Evolutionary conservation across 92 coral and sea anemone species (phyloP), one percentile per base, ranked within the genome.

Genomic region (Parazoanthus atlanticus): DNA sequence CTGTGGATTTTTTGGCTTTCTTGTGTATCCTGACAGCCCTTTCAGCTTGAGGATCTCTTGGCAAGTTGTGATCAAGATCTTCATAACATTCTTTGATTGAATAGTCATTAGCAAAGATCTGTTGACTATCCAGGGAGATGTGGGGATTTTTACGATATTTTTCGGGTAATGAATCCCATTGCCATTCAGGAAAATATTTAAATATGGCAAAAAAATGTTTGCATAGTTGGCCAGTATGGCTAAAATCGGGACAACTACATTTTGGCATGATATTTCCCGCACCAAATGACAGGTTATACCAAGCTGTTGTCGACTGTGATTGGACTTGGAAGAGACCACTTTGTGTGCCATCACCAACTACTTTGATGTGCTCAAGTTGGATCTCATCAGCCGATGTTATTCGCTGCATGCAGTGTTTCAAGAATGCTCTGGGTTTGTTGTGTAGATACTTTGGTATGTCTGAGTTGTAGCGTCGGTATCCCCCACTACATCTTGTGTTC

Each of bases 191-290:
- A 79, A 47, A 80, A 32, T 91, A 79, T 17, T 82, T 75, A 46
- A 82, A 86, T 40, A 88, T 79, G 47, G 93, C 91, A 85, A 88
- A 88, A 41, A 88, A 88, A 75, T 91, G 93, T 66, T 87, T 88
- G 85, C 90, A 90, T 64, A 52, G 86, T 70, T 78, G 86, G 32
- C 90, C 92, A 47, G 86, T 90, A 11, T 40, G 90, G 74, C 78
- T 83, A 74, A 86, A 90, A 61, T 90, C 92, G 8, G 73, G 90
- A 46, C 92, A 85, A 64, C 74, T 74, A 58, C 92, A 86, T 81
- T 41, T 86, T 26, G 90, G 92, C 92, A 86, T 90, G 78, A 31
- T 80, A 32, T 43, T 76, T 41, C 36, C 67, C 65, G 13, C 86
- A 90, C 92, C 86, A 85, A 90, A 90, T 3, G 85, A 65, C 46